Evolutionary conservation across 1,140 invertebrate genomes (phyloP).

Genomic region (Drosophila gunungcola): DNA sequence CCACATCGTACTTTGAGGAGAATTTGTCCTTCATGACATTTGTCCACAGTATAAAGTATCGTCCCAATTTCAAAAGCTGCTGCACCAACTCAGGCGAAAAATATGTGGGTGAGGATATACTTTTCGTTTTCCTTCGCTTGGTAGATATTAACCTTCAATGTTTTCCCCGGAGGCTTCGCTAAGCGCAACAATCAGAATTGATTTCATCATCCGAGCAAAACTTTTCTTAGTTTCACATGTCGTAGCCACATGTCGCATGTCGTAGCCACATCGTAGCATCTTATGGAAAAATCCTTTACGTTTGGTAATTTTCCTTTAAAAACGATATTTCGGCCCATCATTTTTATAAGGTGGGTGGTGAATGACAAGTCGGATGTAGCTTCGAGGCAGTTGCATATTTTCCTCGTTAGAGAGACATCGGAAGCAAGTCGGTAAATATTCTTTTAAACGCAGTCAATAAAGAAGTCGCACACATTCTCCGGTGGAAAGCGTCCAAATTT

Average conservation of each 20-base stretch:
- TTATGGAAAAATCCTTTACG: not conserved
- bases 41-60: not conserved
- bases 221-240: not conserved
- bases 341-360: slow-evolving; percentile 6
- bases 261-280: not conserved
- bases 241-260: not conserved
- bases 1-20: not conserved
- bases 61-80: too few species aligned
- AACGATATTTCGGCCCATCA: not conserved
- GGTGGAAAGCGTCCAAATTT: slow-evolving; percentile 5
- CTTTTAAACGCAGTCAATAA: not conserved
- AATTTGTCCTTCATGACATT: not conserved
- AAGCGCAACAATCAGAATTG: not conserved
- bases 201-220: not conserved
- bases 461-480: slow-evolving; percentile 6
- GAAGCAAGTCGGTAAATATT: not conserved
- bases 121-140: too few species aligned
- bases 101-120: too few species aligned
- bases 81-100: too few species aligned
- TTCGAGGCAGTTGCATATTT: not conserved
- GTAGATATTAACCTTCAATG: too few species aligned
- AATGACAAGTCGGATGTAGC: slow-evolving; percentile 6
- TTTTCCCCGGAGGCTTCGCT: not conserved
- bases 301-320: slow-evolving; percentile 2
- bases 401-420: not conserved